A percentile compares a stretch with the other conserved stretches of the same genome.
Conservation (phyloP, 2,888 invertebrate genomes). For the Epirrhoe tristata region DNA sequence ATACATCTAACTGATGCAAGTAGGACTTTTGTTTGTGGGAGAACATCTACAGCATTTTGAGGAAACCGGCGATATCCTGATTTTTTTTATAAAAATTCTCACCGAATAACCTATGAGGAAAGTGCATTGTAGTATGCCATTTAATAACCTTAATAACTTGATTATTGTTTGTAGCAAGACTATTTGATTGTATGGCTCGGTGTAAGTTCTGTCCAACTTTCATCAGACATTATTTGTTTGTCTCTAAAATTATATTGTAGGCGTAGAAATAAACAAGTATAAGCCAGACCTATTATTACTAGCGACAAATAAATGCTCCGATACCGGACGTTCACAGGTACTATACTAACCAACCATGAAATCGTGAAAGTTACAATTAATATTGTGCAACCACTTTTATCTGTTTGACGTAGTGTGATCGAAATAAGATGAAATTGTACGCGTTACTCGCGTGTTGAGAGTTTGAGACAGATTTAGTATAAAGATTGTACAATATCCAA, state of each 20-base stretch:
- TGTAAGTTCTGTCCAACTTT: not conserved
- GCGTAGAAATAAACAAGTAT: constrained; percentile 15
- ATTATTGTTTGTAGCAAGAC: not conserved
- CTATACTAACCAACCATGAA: constrained; percentile 41
- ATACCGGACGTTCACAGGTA: constrained; percentile 46
- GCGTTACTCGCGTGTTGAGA: constrained; percentile 56
- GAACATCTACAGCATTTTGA: too few relatives aligned
- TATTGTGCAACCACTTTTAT: constrained; percentile 55
- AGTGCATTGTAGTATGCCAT: not conserved
- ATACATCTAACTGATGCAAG: too few relatives aligned
- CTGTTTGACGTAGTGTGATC: constrained; percentile 48
- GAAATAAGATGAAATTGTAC: constrained; percentile 41
- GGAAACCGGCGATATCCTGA: too few relatives aligned
- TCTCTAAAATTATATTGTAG: constrained; percentile 32
- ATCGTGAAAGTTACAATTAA: constrained; percentile 56
- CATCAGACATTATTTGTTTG: constrained; percentile 14
- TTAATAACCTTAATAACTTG: too few relatives aligned
- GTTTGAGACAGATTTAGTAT: constrained; percentile 49
- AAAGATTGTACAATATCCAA: constrained; percentile 38
- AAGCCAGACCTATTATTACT: constrained; percentile 37
- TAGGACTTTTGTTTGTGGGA: too few relatives aligned
- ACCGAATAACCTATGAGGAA: too few relatives aligned
- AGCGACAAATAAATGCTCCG: constrained; percentile 37
- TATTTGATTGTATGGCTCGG: constrained; percentile 4
- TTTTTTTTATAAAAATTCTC: too few relatives aligned